Evolutionary conservation across 2,888 invertebrate species (phyloP).

Genomic region (Gryllus longicercus): DNA sequence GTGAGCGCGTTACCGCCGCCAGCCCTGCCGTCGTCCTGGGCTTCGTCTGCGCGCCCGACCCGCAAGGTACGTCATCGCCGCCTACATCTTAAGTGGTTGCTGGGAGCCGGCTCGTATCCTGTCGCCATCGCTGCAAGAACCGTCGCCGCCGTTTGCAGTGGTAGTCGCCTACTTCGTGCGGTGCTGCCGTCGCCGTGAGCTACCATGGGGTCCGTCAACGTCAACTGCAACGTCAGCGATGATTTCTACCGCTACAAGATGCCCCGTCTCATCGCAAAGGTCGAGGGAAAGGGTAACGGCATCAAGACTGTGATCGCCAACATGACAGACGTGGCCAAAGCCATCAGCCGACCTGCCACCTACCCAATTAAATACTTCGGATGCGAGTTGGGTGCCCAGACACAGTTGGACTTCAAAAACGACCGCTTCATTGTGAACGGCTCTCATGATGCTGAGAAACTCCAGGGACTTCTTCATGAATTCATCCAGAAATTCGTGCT

Average conservation of each 20-base stretch:
- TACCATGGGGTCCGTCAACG: slow-evolving; percentile 88
- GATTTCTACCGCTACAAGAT: slow-evolving; percentile 99
- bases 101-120: slow-evolving; percentile 27
- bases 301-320: slow-evolving; percentile 99
- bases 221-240: slow-evolving; percentile 96
- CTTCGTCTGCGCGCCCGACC: not conserved
- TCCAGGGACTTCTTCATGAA: slow-evolving; percentile 94
- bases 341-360: slow-evolving; percentile 93
- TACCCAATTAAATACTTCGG: slow-evolving; percentile 98
- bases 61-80: slow-evolving; percentile 1
- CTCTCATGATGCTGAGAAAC: slow-evolving; percentile 93
- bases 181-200: slow-evolving; percentile 29
- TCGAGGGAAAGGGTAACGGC: slow-evolving; percentile 98
- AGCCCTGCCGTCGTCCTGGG: slow-evolving; percentile 20
- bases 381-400: slow-evolving; percentile 98
- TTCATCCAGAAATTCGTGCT: slow-evolving; percentile 89
- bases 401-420: slow-evolving; percentile 97
- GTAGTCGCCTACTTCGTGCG: not conserved
- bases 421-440: slow-evolving; percentile 99
- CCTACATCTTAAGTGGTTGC: not conserved
- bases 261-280: slow-evolving; percentile 97
- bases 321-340: slow-evolving; percentile 98
- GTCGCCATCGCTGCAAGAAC: slow-evolving; percentile 22
- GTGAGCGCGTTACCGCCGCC: slow-evolving; percentile 33
- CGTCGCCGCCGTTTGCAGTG: slow-evolving; percentile 33